Evolutionary conservation across 2,113 vertebrate species (phyloP).

Genomic region (Vidua macroura): DNA sequence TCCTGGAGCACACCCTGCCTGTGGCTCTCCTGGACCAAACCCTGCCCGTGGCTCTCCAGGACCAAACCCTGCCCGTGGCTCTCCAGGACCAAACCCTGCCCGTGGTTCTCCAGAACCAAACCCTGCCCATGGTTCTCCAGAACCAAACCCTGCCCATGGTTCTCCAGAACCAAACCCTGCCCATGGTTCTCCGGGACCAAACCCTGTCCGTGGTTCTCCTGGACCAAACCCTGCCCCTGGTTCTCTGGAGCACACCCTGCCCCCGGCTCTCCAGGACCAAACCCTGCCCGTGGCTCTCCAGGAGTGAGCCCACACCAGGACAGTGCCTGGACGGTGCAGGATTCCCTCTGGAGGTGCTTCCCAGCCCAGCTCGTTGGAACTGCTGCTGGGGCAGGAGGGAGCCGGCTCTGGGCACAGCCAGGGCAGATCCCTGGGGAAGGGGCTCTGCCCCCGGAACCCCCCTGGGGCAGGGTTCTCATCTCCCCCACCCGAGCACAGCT

Average conservation of each 20-base stretch:
- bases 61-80: neutral
- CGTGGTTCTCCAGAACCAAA: rapidly evolving
- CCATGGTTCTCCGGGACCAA: neutral
- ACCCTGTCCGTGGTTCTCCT: too few species aligned
- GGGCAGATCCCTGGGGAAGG: rapidly evolving
- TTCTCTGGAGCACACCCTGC: neutral
- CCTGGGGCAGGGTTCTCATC: neutral
- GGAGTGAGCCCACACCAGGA: rapidly evolving
- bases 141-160: neutral
- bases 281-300: rapidly evolving
- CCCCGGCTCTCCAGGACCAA: rapidly evolving
- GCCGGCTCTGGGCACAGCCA: rapidly evolving
- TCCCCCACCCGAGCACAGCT: too few species aligned
- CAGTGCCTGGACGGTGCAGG: rapidly evolving
- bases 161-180: neutral
- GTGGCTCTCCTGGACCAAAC: neutral
- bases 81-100: neutral
- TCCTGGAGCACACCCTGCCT: neutral
- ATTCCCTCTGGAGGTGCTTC: neutral
- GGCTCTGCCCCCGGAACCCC: neutral
- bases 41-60: neutral
- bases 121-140: rapidly evolving
- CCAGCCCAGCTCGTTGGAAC: rapidly evolving
- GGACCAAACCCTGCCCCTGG: neutral
- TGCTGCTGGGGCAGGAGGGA: neutral